Evolutionary conservation across 2,888 invertebrate genomes (phyloP), one percentile per base, ranked within the genome.

Genomic region (Belgica antarctica): DNA sequence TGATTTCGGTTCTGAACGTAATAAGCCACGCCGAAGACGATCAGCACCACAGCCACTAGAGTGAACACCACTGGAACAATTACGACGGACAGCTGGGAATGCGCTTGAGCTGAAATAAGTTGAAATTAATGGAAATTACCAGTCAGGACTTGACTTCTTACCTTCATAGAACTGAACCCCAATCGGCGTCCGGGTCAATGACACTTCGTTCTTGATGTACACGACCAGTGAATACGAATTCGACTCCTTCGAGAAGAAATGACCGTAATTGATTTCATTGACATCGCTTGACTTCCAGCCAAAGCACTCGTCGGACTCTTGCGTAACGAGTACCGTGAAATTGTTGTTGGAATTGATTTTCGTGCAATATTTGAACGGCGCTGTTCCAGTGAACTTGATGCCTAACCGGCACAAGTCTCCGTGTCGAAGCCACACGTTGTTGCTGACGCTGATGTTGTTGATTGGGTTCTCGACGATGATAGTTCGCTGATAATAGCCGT

Each of bases 1-100:
- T 90, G 87, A 68, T 89, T 87, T 74, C 89, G 84, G 76, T 89
- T 90, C 77, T 93, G 92, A 70, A 89, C 82, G 76, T 92, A 93
- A 77, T 92, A 94, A 0, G 94, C 91, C 10, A 94, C 87, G 10
- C 94, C 94, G 77, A 94, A 92, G 41, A 94, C 87, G 47, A 94
- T 88, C 66, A 92, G 79, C 41, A 92, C 90, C 12, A 92, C 87
- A 1, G 94, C 94, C 15, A 89, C 83, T 68, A 92, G 82, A 72
- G 89, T 89, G 78, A 91, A 94, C 28, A 87, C 84, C 19, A 94
- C 89, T 1, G 94, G 94, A 41, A 94, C 90, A 69, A 94, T 88
- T 34, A 95, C 92, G 2, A 94, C 92, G 0, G 94, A 94, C 66
- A 94, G 80, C 77, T 93, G 94, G 1, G 92, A 87, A 76, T 91